Conservation (phyloP, 2,888 invertebrate genomes). For the Thymelicus sylvestris region DNA sequence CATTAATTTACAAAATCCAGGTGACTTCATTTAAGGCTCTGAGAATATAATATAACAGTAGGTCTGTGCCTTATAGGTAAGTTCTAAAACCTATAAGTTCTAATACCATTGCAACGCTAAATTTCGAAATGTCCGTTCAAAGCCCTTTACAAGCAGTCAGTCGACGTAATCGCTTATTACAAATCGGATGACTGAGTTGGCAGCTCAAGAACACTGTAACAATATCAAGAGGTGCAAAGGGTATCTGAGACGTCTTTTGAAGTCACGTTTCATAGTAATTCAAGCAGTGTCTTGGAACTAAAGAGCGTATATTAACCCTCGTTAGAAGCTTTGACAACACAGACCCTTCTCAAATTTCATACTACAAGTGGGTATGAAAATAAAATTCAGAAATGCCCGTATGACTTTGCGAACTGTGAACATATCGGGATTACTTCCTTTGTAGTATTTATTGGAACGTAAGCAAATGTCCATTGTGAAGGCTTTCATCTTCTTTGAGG, state of each 20-base stretch:
- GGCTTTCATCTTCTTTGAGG: conserved; percentile 8
- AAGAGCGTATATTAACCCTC: conserved; percentile 70
- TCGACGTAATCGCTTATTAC: conserved; percentile 34
- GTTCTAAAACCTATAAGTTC: too few relatives aligned
- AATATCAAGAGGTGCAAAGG: conserved; percentile 41
- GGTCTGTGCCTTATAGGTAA: too few relatives aligned
- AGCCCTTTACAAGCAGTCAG: conserved; percentile 24
- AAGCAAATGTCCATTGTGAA: conserved; percentile 22
- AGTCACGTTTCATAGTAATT: conserved; percentile 58
- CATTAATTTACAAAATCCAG: too few relatives aligned
- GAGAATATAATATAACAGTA: too few relatives aligned
- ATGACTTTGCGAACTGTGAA: conserved; percentile 53
- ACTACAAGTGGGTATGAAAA: conserved; percentile 57
- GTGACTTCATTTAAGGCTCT: too few relatives aligned
- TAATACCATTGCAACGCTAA: too few relatives aligned
- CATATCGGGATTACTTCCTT: conserved; percentile 47
- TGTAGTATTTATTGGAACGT: conserved; percentile 39
- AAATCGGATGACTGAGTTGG: conserved; percentile 36
- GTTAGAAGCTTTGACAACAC: conserved; percentile 66
- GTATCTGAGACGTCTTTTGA: conserved; percentile 47
- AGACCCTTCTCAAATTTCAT: conserved; percentile 69
- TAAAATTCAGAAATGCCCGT: conserved; percentile 53
- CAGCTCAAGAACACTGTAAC: conserved; percentile 38
- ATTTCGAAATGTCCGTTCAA: background rate
- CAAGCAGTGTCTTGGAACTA: conserved; percentile 60